Evolutionary conservation across 1,140 invertebrate species (phyloP).

Genomic region (Psix sp.): DNA sequence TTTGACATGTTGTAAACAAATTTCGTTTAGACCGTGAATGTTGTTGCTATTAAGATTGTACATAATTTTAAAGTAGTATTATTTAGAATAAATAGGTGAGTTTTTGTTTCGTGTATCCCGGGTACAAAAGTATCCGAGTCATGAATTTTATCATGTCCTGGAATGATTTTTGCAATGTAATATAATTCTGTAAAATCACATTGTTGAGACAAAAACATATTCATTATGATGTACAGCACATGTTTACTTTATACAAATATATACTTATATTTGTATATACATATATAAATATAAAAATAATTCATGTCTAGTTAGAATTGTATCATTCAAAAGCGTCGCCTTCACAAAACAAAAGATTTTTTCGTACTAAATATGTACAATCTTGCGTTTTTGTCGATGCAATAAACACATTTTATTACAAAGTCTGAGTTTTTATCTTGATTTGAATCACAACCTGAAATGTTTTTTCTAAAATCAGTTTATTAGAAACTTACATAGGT

Average conservation of each 20-base stretch:
- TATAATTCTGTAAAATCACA: conserved; percentile 16
- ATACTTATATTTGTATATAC: conserved; percentile 24
- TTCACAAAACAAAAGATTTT: conserved; percentile 30
- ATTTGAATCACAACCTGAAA: too few species aligned
- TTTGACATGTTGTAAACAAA: not conserved
- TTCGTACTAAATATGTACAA: conserved; percentile 40
- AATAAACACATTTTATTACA: conserved; percentile 56
- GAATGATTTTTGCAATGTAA: conserved; percentile 34
- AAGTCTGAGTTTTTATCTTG: too few species aligned
- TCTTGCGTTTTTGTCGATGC: conserved; percentile 47
- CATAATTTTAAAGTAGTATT: conserved; percentile 47
- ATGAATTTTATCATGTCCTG: conserved; percentile 36
- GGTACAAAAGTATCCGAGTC: not conserved
- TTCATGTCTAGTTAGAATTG: conserved; percentile 40
- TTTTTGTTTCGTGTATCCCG: conserved; percentile 30
- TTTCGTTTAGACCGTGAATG: conserved; percentile 26
- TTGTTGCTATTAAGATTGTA: conserved; percentile 46
- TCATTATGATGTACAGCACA: conserved; percentile 34
- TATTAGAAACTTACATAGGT: too few species aligned
- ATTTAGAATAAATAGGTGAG: conserved; percentile 27
- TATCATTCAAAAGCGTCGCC: conserved; percentile 28
- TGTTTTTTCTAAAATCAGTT: too few species aligned
- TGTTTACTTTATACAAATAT: conserved; percentile 43
- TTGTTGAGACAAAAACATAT: conserved; percentile 6
- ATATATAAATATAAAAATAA: conserved; percentile 26